Conservation (phyloP, 2,888 invertebrate species). For the Troides oblongomaculatus region DNA sequence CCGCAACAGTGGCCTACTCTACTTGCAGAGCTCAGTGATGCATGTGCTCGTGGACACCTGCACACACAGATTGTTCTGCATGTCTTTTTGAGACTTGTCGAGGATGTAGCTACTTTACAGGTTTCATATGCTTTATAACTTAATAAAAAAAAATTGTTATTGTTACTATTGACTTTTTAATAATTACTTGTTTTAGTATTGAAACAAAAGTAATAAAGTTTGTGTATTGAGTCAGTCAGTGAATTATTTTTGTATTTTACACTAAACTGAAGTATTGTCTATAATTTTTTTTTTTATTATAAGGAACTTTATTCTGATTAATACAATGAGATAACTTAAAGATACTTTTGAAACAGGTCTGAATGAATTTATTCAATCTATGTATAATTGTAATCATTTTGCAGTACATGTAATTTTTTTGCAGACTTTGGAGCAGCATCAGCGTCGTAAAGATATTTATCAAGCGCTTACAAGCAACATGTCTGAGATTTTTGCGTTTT, state of each 20-base stretch:
- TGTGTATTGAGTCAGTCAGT: no score
- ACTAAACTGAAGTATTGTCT: no score
- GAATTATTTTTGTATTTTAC: no score
- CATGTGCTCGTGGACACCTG: constrained; percentile 89
- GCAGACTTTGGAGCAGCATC: constrained; percentile 91
- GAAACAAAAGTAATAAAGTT: no score
- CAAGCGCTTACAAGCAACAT: constrained; percentile 93
- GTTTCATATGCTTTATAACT: constrained; percentile 41
- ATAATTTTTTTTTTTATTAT: no score
- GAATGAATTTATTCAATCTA: neutral
- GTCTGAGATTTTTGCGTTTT: constrained; percentile 93
- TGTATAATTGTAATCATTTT: no score
- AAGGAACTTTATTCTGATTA: no score
- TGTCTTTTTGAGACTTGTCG: constrained; percentile 93
- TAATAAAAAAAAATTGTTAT: neutral
- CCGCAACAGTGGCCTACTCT: constrained; percentile 97
- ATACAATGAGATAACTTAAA: no score
- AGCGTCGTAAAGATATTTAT: constrained; percentile 93
- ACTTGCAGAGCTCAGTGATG: constrained; percentile 89
- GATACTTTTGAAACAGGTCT: no score
- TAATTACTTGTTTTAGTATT: neutral
- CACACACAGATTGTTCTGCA: constrained; percentile 95
- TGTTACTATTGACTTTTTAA: neutral
- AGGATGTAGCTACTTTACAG: constrained; percentile 95
- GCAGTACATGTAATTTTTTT: neutral